Evolutionary conservation across 2,888 invertebrate genomes (phyloP), one percentile per base, ranked within the genome.

Genomic region (Bibio marci): DNA sequence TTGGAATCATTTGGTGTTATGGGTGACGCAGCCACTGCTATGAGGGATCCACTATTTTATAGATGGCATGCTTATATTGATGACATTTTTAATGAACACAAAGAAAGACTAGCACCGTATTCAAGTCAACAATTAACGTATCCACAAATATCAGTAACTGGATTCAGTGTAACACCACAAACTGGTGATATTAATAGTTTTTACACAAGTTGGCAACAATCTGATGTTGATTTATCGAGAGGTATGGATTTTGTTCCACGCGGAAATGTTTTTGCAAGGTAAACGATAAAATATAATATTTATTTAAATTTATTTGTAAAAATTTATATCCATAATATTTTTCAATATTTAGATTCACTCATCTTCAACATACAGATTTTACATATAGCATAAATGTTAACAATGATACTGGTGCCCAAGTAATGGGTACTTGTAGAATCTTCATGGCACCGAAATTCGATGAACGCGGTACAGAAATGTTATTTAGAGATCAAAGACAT

Each of bases 41-140:
- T 87, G 85, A 67, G 87, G 2, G 88, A 88, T 60, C 86, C 87
- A 0, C 62, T 80, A 14, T 87, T 87, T 66, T 87, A 86, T 63
- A 74, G 81, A 53, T 86, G 80, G 81, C 87, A 88, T 52, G 70
- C 78, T 0, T 79, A 73, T 54, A 65, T 86, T 18, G 81, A 87
- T 50, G 76, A 81, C 47, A 62, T 87, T 25, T 86, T 86, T 67
- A 70, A 73, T 47, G 67, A 74, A 45, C 76, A 77, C 59, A 87
- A 87, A 59, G 64, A 65, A 43, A 74, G 73, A 12, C 62, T 87
- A 19, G 64, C 75, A 0, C 66, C 76, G 3, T 87, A 87, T 55
- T 64, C 62, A 1, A 50, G 52, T 4, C 61, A 67, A 30, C 67
- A 69, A 64, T 37, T 59, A 4, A 50, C 47, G 46, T 61, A 59